Base-by-base conservation (phyloP, 2,113 vertebrate genomes). In the Struthidea cinerea region DNA sequence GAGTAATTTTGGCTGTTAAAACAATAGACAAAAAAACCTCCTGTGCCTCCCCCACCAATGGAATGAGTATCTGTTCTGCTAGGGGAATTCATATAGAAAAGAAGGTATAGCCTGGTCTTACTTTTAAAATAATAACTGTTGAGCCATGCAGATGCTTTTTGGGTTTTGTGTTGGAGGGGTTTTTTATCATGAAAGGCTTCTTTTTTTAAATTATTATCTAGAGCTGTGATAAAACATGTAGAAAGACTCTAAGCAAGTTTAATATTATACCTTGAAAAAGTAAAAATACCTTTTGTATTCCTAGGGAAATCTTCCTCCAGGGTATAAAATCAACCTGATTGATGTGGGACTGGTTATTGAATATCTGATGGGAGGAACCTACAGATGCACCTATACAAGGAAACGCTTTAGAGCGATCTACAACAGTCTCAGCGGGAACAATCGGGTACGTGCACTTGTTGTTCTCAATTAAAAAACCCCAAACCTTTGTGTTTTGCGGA, bases 301-400 rank as follows among this genome's bases (percentile, higher is more conserved):
- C 15, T 91, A 99, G 99, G 99, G 99, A 90, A 99, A 99, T 96
- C 99, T 99, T 94, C 99, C 99, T 91, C 99, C 99, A 50, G 99
- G 99, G 96, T 99, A 99, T 96, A 99, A 99, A 97, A 99, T 99
- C 97, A 99, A 99, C 63, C 96, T 99, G 95, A 99, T 99, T 85
- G 99, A 99, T 57, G 98, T 99, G 78, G 99, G 99, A 10, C 98
- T 99, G 93, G 99, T 99, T 90, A 99, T 99, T 87, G 99, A 99
- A 90, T 99, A 98, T 95, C 98, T 99, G 90, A 99, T 99, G 99
- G 99, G 99, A 79, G 99, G 99, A 95, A 99, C 99, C 57, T 99
- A 99, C 95, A 98, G 99, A 92, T 99, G 99, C 95, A 99, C 99
- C 84, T 99, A 99, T 26, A 99, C 99, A 44, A 98, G 99, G 93